phyloP scores from a whole-genome alignment of 1,140 invertebrate species.

The Brachionus asplanchnoidis region DNA sequence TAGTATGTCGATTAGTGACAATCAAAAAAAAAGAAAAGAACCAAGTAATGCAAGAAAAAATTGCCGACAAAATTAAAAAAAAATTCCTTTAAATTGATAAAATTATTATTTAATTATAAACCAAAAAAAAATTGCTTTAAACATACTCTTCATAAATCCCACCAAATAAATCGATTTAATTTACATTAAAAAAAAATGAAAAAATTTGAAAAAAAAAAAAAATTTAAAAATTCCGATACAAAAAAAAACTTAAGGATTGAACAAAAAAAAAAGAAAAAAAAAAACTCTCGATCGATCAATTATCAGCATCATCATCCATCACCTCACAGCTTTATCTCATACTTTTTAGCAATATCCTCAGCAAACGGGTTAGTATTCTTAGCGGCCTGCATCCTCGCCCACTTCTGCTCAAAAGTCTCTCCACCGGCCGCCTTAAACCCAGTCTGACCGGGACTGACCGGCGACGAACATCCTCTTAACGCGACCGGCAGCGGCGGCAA shows the following conservation, averaged over 20 bases:
- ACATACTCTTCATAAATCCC: too few species aligned
- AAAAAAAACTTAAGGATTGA: neutral
- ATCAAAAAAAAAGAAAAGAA: too few species aligned
- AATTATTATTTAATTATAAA: too few species aligned
- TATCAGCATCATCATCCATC: neutral
- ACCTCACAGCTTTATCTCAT: slow-evolving; percentile 14
- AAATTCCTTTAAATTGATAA: neutral
- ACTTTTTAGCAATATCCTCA: slow-evolving; percentile 39
- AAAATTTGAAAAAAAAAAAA: neutral
- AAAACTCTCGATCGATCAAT: neutral
- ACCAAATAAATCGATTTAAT: neutral
- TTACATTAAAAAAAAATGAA: neutral
- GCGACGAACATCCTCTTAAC: neutral
- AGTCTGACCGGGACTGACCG: neutral
- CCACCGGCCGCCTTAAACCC: too few species aligned
- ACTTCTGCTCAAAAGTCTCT: slow-evolving; percentile 39
- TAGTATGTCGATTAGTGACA: neutral
- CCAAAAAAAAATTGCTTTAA: neutral
- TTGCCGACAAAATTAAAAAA: neutral
- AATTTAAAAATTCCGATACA: neutral
- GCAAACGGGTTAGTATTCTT: slow-evolving; percentile 40
- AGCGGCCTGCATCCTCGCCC: slow-evolving; percentile 28
- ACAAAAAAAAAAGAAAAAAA: neutral
- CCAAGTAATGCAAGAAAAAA: neutral
- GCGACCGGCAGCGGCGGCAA: neutral